These are phyloP conservation scores for Ypsolopha sequella DNA, from an alignment of 2,888 invertebrate genomes.

Conservation along the genomic window DNA sequence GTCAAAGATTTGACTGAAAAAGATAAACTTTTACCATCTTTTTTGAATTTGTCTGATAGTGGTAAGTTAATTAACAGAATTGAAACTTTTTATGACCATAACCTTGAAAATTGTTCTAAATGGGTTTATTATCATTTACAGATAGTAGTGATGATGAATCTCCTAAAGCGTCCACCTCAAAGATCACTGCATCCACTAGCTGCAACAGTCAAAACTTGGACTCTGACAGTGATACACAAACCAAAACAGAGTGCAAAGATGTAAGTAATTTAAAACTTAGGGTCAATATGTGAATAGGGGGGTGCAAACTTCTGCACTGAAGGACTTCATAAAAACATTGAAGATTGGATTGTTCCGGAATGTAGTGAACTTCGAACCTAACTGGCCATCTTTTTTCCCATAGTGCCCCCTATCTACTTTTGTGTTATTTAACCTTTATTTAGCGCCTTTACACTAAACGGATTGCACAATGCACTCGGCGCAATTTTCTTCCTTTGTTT, in stretches of 20 bases:
- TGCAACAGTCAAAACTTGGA: constrained; percentile 15
- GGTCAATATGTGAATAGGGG: neutral
- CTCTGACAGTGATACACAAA: constrained; percentile 30
- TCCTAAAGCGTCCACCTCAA: constrained; percentile 14
- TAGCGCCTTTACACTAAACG: too few relatives aligned
- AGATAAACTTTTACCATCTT: constrained; percentile 53
- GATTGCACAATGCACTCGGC: too few relatives aligned
- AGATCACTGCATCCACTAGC: constrained; percentile 13
- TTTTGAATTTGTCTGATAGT: constrained; percentile 63
- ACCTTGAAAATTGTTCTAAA: too few relatives aligned
- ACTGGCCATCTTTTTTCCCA: too few relatives aligned
- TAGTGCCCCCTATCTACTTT: too few relatives aligned
- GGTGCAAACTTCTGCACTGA: too few relatives aligned
- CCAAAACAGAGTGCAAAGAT: constrained; percentile 42
- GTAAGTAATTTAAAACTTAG: constrained; percentile 26
- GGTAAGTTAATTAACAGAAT: constrained; percentile 28
- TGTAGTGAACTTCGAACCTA: too few relatives aligned
- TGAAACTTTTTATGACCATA: neutral
- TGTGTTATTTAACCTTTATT: too few relatives aligned
- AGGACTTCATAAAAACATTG: too few relatives aligned
- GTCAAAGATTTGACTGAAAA: constrained; percentile 56
- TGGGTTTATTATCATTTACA: constrained; percentile 18
- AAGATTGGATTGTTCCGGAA: too few relatives aligned
- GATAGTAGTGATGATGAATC: constrained; percentile 61
- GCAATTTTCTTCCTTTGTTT: too few relatives aligned